Percentiles rank a stretch among this genome's conserved stretches.
phyloP scores from a whole-genome alignment of 2,797 vertebrate species.

The Chelidonichthys spinosus region DNA sequence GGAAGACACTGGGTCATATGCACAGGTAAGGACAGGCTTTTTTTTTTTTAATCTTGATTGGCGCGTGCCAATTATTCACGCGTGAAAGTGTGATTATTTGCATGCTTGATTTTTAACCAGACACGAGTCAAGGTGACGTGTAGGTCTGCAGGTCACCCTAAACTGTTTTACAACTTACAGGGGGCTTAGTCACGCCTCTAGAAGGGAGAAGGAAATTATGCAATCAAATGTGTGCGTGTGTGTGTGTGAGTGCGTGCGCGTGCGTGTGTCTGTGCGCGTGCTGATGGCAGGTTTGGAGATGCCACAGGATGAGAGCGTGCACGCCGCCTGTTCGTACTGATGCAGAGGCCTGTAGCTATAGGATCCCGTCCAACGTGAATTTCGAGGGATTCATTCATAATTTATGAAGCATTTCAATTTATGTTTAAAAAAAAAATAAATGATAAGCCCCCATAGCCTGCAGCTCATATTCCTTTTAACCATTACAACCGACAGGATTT shows the following conservation, averaged over 20 bases:
- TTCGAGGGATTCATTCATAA: conserved; percentile 20
- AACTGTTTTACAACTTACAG: conserved; percentile 43
- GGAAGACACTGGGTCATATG: conserved; percentile 95
- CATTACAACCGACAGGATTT: not conserved
- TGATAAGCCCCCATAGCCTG: not conserved
- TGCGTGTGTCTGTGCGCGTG: conserved; percentile 15
- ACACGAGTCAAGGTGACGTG: not conserved
- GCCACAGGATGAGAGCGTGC: conserved; percentile 28
- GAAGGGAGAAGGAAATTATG: conserved; percentile 67
- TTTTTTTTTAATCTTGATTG: not conserved
- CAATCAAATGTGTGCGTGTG: conserved; percentile 55
- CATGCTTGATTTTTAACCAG: not conserved
- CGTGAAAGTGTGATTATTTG: not conserved
- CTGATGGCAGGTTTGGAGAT: conserved; percentile 30
- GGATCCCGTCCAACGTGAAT: not conserved
- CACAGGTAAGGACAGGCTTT: conserved; percentile 88
- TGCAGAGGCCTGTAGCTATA: conserved; percentile 50
- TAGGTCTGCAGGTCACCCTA: conserved; percentile 18
- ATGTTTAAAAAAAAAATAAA: not conserved
- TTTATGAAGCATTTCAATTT: conserved; percentile 11
- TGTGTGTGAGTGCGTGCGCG: conserved; percentile 31
- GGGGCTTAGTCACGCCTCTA: conserved; percentile 70
- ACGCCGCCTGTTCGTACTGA: conserved; percentile 29
- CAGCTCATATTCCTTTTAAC: not conserved
- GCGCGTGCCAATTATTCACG: not conserved